A percentile compares a stretch with the other conserved stretches of the same genome.
These are phyloP conservation scores for Octonoba sinensis DNA, from an alignment of 2,888 invertebrate species.

Conservation along the genomic window DNA sequence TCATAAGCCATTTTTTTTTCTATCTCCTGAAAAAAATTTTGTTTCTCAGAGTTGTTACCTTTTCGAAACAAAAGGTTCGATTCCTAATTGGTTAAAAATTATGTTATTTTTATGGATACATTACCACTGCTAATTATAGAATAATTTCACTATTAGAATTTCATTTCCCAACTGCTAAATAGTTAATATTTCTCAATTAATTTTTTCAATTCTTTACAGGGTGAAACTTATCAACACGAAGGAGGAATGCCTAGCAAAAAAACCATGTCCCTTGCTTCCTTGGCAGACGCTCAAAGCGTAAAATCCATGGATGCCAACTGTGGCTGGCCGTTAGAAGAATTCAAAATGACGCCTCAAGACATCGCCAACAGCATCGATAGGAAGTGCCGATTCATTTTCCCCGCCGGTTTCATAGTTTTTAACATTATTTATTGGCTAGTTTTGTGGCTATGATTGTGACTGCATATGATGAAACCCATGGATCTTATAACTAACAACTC, in stretches of 20 bases:
- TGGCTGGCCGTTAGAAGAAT: slow-evolving; percentile 42
- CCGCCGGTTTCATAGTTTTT: slow-evolving; percentile 59
- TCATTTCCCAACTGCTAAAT: too few species aligned
- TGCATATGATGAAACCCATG: neutral
- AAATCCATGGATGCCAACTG: slow-evolving; percentile 33
- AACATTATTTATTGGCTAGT: slow-evolving; percentile 65
- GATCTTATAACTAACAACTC: neutral
- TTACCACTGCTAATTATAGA: too few species aligned
- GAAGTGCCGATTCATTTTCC: slow-evolving; percentile 64
- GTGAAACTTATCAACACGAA: slow-evolving; percentile 11
- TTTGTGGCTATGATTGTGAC: slow-evolving; percentile 26
- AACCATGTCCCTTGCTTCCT: slow-evolving; percentile 38
- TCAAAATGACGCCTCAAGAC: slow-evolving; percentile 60
- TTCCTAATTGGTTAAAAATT: too few species aligned
- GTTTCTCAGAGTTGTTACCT: too few species aligned
- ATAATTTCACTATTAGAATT: too few species aligned
- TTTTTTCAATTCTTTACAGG: slow-evolving; percentile 11
- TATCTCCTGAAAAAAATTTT: too few species aligned
- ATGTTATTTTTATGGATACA: too few species aligned
- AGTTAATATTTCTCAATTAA: too few species aligned
- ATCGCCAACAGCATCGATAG: slow-evolving; percentile 65
- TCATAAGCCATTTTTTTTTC: too few species aligned
- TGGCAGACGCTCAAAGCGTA: slow-evolving; percentile 40
- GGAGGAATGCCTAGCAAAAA: slow-evolving; percentile 56
- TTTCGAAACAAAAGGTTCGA: too few species aligned